Evolutionary conservation across 2,113 vertebrate species (phyloP).

Genomic region (Salvelinus alpinus): DNA sequence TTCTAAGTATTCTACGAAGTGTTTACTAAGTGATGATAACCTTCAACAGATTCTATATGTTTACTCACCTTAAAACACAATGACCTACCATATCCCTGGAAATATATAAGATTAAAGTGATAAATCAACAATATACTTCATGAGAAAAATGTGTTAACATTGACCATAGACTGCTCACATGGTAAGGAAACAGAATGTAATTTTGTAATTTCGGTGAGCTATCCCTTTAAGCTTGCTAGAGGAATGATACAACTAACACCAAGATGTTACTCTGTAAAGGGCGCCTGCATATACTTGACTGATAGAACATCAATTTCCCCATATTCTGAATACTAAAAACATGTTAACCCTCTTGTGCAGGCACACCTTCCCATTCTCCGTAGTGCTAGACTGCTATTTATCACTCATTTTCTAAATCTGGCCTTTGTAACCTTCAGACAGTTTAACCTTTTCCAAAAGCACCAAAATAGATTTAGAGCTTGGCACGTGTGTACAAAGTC

Average conservation of each 20-base stretch:
- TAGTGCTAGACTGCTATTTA: not conserved
- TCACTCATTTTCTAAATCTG: not conserved
- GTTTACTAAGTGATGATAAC: not conserved
- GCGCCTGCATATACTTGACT: no score
- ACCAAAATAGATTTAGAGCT: conserved; percentile 2
- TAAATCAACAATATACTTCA: no score
- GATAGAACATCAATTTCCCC: no score
- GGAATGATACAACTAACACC: no score
- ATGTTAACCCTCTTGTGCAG: not conserved
- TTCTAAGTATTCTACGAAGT: not conserved
- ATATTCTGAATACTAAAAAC: not conserved
- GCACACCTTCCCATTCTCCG: not conserved
- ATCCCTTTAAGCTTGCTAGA: no score
- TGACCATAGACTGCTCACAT: no score
- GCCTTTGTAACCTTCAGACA: conserved; percentile 1
- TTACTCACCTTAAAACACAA: not conserved
- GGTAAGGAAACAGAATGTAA: no score
- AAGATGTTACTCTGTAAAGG: no score
- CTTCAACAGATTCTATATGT: not conserved
- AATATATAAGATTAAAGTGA: no score
- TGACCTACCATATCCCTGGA: no score
- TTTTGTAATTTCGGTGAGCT: no score
- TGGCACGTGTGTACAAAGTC: conserved; percentile 21
- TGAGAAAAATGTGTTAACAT: no score
- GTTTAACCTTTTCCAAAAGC: conserved; percentile 1